These are phyloP conservation scores for Grallaria varia DNA, from an alignment of 2,113 vertebrate genomes.

Conservation along the genomic window DNA sequence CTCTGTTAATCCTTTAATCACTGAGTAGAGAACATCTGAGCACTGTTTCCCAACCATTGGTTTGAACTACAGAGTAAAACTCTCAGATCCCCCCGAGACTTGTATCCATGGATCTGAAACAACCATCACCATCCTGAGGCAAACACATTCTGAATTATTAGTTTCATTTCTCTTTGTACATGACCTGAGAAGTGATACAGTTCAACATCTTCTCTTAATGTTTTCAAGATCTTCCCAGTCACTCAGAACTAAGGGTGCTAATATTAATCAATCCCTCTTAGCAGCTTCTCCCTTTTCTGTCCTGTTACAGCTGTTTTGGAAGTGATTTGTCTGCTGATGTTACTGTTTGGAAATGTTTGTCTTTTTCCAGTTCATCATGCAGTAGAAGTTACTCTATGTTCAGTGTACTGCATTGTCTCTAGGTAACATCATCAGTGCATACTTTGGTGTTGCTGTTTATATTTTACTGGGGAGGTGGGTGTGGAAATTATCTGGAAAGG, in stretches of 20 bases:
- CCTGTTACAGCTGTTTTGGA: background rate
- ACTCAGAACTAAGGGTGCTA: background rate
- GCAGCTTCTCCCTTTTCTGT: background rate
- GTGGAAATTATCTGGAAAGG: background rate
- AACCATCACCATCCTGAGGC: background rate
- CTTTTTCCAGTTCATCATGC: background rate
- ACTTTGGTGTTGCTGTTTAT: background rate
- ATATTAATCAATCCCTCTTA: background rate
- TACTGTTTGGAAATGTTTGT: background rate
- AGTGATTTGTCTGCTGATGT: background rate
- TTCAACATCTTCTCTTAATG: background rate
- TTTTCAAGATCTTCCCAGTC: background rate
- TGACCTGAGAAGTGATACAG: background rate
- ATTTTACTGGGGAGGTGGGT: background rate
- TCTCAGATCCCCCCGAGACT: background rate
- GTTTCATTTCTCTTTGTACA: background rate
- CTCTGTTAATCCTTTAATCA: slow-evolving; percentile 1
- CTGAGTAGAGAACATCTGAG: slow-evolving; percentile 11
- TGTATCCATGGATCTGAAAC: background rate
- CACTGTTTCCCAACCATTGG: background rate
- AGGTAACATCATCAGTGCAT: background rate
- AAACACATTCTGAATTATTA: background rate
- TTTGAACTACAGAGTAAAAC: background rate
- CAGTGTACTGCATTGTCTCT: background rate
- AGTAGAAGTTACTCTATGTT: background rate